Evolutionary conservation across 1,140 invertebrate species (phyloP).

Genomic region (Leptopilina boulardi): DNA sequence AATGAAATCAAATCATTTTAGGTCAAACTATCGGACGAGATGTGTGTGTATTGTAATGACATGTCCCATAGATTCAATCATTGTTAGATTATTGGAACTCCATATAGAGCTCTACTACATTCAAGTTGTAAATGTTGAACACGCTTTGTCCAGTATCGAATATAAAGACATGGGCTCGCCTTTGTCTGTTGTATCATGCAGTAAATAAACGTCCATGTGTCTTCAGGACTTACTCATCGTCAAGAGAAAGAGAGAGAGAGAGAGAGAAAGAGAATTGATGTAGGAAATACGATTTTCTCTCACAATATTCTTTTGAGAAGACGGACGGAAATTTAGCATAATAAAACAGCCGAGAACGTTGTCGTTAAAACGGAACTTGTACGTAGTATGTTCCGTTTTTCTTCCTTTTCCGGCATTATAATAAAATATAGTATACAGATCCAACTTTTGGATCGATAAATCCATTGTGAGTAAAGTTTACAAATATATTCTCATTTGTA

Average conservation of each 20-base stretch:
- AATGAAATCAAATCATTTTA: background rate
- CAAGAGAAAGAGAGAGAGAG: too few relatives aligned
- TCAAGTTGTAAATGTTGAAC: background rate
- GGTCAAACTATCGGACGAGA: background rate
- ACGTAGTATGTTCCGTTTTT: background rate
- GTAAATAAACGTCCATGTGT: too few relatives aligned
- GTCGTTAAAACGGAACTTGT: background rate
- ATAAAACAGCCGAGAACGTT: background rate
- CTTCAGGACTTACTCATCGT: background rate
- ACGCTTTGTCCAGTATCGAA: background rate
- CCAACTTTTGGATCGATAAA: background rate
- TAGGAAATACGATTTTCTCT: background rate
- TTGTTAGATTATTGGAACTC: constrained; percentile 13
- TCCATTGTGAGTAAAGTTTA: background rate
- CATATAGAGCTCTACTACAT: background rate
- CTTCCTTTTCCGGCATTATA: background rate
- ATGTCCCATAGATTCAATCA: constrained; percentile 1
- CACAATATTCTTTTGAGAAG: background rate
- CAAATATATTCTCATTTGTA: too few relatives aligned
- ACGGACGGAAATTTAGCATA: background rate
- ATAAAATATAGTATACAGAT: background rate
- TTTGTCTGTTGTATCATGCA: too few relatives aligned
- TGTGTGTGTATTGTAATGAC: background rate
- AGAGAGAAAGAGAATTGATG: too few relatives aligned
- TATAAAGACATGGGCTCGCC: background rate